Base-by-base conservation (phyloP, 2,113 vertebrate genomes). In the Brachyhypopomus gauderio region DNA sequence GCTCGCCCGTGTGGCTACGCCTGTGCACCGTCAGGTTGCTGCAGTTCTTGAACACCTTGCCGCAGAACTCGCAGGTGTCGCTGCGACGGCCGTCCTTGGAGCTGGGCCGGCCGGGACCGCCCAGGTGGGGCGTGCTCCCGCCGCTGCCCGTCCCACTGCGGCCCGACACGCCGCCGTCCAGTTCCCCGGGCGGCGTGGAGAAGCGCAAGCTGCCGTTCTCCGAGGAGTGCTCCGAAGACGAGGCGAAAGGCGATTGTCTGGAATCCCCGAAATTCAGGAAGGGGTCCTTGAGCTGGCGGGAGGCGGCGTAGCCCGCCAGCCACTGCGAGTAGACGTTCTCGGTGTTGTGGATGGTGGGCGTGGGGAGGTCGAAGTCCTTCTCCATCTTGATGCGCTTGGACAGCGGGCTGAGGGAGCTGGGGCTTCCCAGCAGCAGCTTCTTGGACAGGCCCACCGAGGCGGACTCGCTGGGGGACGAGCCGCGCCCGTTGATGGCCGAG, bases 11-110 rank as follows among this genome's bases (percentile, higher is more conserved):
- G 96, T 99, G 98, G 94, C 97, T 98, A 92, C 97, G 97, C 93
- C 98, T 97, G 94, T 99, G 98, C 92, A 99, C 98, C 90, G 98
- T 99, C 94, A 99, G 96, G 94, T 99, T 99, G 95, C 98, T 99
- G 96, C 98, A 99, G 96, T 99, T 99, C 95, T 99, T 99, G 94
- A 99, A 99, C 92, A 99, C 92, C 93, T 99, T 99, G 91, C 97
- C 98, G 90, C 98, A 99, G 94, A 90, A 99, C 94, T 99, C 98
- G 91, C 98, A 99, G 91, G 98, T 99, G 93, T 99, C 98, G 92
- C 97, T 98, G 93, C 97, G 95, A 88, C 96, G 96, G 90, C 97
- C 94, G 82, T 99, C 98, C 96, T 99, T 99, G 91, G 97, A 98
- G 93, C 94, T 95, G 86, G 97, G 98, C 92, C 98, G 94, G 79